Evolutionary conservation across 2,888 invertebrate species (phyloP).

Genomic region (Silvanus unidentatus): DNA sequence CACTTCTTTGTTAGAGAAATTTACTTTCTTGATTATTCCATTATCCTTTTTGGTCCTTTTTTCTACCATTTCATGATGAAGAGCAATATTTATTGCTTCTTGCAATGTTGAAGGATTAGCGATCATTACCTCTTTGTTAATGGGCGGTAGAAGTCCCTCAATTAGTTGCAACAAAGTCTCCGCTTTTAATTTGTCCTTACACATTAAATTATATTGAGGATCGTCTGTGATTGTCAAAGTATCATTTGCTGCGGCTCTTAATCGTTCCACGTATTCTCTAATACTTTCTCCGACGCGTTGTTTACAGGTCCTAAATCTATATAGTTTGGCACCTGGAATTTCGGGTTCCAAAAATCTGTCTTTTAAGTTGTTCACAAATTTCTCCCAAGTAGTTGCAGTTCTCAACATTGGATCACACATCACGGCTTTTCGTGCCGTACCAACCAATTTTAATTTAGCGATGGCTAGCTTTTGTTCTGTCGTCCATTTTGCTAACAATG

Average conservation of each 20-base stretch:
- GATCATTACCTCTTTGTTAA: background rate
- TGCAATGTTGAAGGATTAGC: background rate
- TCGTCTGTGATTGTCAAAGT: background rate
- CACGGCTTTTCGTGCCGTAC: background rate
- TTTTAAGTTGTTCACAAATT: background rate
- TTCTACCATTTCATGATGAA: background rate
- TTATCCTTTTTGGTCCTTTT: background rate
- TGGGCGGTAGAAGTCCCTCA: background rate
- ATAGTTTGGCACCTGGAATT: slow-evolving; percentile 1
- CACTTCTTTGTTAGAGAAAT: too few species aligned
- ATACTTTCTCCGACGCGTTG: background rate
- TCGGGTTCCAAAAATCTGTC: background rate
- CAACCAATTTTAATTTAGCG: slow-evolving; percentile 2
- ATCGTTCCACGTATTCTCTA: background rate
- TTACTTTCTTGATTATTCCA: background rate
- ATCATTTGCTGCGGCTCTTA: background rate
- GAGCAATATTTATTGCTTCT: background rate
- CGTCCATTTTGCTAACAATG: background rate
- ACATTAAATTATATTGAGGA: background rate
- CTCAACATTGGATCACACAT: background rate
- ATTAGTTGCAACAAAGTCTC: background rate
- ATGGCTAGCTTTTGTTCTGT: background rate
- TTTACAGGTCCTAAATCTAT: background rate
- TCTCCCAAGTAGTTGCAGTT: background rate
- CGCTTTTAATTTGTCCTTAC: background rate